Evolutionary conservation across 53 echinoderm and acorn worm species (phyloP).

Genomic region (Mesocentrotus franciscanus): DNA sequence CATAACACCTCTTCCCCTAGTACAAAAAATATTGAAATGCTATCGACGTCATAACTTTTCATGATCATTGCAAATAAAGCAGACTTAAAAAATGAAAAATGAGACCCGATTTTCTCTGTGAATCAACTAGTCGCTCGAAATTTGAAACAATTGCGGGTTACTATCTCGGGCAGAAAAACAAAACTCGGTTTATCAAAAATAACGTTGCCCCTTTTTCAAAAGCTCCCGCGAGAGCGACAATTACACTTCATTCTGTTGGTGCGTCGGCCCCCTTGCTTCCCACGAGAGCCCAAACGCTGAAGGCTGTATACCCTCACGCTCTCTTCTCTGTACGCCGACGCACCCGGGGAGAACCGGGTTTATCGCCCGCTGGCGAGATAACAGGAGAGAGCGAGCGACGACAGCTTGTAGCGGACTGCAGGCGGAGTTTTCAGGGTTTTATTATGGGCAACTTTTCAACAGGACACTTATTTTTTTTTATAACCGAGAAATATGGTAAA

Average conservation of each 20-base stretch:
- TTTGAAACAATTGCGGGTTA: constrained; percentile 30
- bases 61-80: neutral
- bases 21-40: too few species aligned
- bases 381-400: constrained; percentile 19
- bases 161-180: constrained; percentile 7
- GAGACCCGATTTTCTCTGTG: neutral
- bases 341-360: constrained; percentile 20
- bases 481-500: constrained; percentile 38
- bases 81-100: neutral
- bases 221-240: constrained; percentile 21
- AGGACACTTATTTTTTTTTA: constrained; percentile 29
- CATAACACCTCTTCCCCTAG: too few species aligned
- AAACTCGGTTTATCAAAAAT: constrained; percentile 13
- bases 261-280: neutral
- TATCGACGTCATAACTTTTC: neutral
- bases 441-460: constrained; percentile 33
- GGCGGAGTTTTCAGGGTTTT: constrained; percentile 3
- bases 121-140: neutral
- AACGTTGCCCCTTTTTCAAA: constrained; percentile 20
- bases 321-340: constrained; percentile 18
- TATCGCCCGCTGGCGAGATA: constrained; percentile 49
- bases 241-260: constrained; percentile 3
- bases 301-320: constrained; percentile 5
- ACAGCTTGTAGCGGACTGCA: neutral
- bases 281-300: neutral